A percentile compares a stretch with the other conserved stretches of the same genome.
Conservation (phyloP, 2,113 vertebrate genomes). For the Limanda limanda region DNA sequence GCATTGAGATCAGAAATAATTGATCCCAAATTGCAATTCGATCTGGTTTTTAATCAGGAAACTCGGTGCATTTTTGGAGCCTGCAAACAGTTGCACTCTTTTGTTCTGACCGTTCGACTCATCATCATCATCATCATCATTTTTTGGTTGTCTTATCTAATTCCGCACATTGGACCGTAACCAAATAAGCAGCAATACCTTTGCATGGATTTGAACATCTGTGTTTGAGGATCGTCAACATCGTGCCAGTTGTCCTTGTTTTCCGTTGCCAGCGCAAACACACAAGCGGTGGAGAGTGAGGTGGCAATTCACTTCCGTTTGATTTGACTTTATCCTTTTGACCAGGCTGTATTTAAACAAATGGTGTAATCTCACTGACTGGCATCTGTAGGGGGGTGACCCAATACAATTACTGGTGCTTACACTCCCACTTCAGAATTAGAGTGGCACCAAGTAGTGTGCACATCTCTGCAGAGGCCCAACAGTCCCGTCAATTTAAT, state of each 20-base stretch:
- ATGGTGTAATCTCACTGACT: constrained; percentile 64
- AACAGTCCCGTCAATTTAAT: neutral
- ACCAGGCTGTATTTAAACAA: constrained; percentile 73
- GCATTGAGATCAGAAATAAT: neutral
- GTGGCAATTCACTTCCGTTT: constrained; percentile 56
- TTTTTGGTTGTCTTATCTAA: constrained; percentile 50
- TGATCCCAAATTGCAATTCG: constrained; percentile 6
- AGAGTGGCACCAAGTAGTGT: neutral
- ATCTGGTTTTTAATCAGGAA: neutral
- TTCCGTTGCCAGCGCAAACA: constrained; percentile 68
- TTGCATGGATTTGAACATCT: constrained; percentile 81
- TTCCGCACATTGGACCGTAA: constrained; percentile 55
- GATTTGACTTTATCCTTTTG: constrained; percentile 74
- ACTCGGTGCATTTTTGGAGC: neutral
- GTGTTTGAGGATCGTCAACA: constrained; percentile 76
- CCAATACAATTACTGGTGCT: constrained; percentile 38
- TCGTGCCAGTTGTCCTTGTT: constrained; percentile 73
- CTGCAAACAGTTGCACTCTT: neutral
- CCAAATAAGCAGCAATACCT: constrained; percentile 70
- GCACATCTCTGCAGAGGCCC: too few relatives aligned
- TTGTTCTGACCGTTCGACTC: constrained; percentile 29
- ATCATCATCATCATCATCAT: neutral
- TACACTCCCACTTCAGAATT: constrained; percentile 33
- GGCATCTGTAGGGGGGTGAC: constrained; percentile 54
- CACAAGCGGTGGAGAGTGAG: constrained; percentile 51